Percentiles rank a stretch among this genome's conserved stretches.
phyloP scores from a whole-genome alignment of 2,113 vertebrate species.

The Saimiri boliviensis region DNA sequence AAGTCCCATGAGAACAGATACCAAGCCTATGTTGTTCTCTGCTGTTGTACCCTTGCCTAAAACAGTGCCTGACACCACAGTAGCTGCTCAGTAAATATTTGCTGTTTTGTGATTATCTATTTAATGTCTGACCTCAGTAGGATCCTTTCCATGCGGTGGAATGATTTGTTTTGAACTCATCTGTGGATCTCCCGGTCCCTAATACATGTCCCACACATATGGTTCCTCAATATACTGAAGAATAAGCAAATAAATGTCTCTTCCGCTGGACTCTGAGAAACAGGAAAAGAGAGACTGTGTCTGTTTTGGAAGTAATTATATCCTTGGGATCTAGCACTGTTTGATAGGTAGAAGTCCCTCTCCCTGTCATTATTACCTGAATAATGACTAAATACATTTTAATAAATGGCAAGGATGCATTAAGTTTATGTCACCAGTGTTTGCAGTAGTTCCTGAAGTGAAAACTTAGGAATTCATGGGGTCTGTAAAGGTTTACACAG shows the following conservation, averaged over 20 bases:
- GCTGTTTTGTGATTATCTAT: not conserved
- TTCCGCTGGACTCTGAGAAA: not conserved
- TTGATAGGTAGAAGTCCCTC: not conserved
- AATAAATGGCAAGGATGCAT: not conserved
- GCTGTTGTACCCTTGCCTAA: not conserved
- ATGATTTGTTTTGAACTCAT: not conserved
- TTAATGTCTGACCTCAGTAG: not conserved
- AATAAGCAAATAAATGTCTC: not conserved
- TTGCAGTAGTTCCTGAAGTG: not conserved
- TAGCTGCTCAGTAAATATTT: not conserved
- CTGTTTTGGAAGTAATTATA: not conserved
- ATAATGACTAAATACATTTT: not conserved
- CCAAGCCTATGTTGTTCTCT: not conserved
- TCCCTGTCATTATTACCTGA: not conserved
- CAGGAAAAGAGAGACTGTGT: not conserved
- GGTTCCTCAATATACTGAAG: not conserved
- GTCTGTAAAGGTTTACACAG: not conserved
- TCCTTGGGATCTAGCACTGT: not conserved
- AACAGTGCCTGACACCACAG: not conserved
- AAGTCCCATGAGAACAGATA: not conserved
- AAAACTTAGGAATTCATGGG: not conserved
- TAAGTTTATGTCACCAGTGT: not conserved
- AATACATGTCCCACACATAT: not conserved
- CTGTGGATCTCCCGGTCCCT: not conserved
- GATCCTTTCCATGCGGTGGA: not conserved